Conservation (phyloP, 1,140 invertebrate genomes). For the Scaptodrosophila lebanonensis region DNA sequence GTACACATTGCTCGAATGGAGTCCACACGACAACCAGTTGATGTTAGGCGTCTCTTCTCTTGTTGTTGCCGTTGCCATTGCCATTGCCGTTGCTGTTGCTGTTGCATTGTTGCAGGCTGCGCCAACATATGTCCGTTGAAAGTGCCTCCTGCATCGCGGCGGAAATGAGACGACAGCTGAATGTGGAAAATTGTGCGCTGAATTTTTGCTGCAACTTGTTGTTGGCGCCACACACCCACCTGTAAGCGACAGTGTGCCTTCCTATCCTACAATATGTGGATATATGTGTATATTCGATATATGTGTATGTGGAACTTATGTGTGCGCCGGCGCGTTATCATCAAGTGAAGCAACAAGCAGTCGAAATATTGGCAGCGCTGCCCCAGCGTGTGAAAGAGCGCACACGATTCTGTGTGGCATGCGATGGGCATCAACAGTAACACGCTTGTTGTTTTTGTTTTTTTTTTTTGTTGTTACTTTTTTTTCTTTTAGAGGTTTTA, state of each 20-base stretch:
- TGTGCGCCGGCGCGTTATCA: conserved; percentile 55
- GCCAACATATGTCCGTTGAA: background rate
- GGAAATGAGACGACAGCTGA: conserved; percentile 6
- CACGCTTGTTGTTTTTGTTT: conserved; percentile 24
- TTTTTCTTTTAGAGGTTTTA: conserved; percentile 44
- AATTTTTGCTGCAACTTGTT: conserved; percentile 34
- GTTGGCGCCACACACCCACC: conserved; percentile 48
- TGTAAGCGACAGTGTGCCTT: conserved; percentile 53
- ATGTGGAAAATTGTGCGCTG: no score
- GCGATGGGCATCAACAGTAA: conserved; percentile 28
- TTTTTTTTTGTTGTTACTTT: conserved; percentile 12
- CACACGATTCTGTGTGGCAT: conserved; percentile 25
- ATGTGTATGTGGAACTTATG: conserved; percentile 51
- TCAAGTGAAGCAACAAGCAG: conserved; percentile 71
- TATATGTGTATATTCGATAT: conserved; percentile 15
- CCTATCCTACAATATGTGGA: no score
- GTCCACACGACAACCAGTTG: conserved; percentile 63
- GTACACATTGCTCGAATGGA: conserved; percentile 18
- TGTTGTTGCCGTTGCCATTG: conserved; percentile 10
- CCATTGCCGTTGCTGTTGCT: conserved; percentile 10
- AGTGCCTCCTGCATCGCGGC: conserved; percentile 5
- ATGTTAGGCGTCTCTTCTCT: no score
- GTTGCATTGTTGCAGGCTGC: background rate
- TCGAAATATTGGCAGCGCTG: conserved; percentile 9
- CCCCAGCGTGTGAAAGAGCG: conserved; percentile 19